Base-by-base conservation (phyloP, 2,888 invertebrate genomes). In the Notodonta dromedarius region DNA sequence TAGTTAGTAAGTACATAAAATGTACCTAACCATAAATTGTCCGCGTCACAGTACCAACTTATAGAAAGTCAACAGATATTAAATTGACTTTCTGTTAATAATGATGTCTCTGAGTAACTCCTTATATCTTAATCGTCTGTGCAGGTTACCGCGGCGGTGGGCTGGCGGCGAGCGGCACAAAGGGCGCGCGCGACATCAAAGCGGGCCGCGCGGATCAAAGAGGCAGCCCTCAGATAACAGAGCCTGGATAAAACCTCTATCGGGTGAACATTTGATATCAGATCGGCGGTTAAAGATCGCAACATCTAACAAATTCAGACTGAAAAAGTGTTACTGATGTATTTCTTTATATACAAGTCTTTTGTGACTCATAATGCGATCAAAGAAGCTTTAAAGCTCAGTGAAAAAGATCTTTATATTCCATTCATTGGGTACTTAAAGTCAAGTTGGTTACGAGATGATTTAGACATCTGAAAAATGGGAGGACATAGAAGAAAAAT, bases 231-330 rank as follows among this genome's bases (percentile, higher is more conserved):
- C 76, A 83, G 88, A 87, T 87, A 87, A 82, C 86, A 69, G 80
- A 78, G 82, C 71, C 74, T 78, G 84, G 87, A 86, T 87, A 83
- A 88, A 88, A 82, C 86, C 83, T 76, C 76, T 78, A 82, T 83
- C 83, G 78, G 79, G 78, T 80, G 75, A 86, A 79, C 71, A 85
- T 85, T 87, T 89, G 83, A 86, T 89, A 89, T 88, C 85, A 82
- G 89, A 90, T 89, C 90, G 88, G 87, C 82, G 84, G 85, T 80
- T 85, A 80, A 76, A 86, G 83, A 85, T 87, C 82, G 63, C 74
- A 63, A 76, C 74, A 69, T 42, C 71, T 74, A 72, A 78, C 78
- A 84, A 85, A 84, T 59, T 67, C 55, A 72, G 66, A 64, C 72
- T 80, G 74, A 80, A 84, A 82, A 87, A 83, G 84, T 85, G 85